These are phyloP conservation scores for Zeuzera pyrina DNA, from an alignment of 2,888 invertebrate genomes.

Conservation along the genomic window DNA sequence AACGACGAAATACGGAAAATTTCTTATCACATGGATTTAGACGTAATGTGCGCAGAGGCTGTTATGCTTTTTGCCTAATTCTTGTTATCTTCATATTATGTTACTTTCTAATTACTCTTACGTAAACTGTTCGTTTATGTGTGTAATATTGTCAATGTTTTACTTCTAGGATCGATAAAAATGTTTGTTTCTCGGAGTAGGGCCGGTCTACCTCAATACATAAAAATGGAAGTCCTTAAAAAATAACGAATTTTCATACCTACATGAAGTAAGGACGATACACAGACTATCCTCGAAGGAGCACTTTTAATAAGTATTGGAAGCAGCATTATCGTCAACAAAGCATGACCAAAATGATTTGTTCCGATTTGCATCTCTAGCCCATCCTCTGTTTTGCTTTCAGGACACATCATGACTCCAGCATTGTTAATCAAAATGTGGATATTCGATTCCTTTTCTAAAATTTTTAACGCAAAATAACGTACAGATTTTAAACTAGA, in stretches of 20 bases:
- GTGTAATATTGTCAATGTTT: too few species aligned
- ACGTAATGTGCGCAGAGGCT: too few species aligned
- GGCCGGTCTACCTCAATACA: too few species aligned
- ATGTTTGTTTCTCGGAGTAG: too few species aligned
- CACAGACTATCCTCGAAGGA: slow-evolving; percentile 77
- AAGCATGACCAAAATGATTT: slow-evolving; percentile 80
- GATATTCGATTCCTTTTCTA: slow-evolving; percentile 71
- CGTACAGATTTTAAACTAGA: slow-evolving; percentile 74
- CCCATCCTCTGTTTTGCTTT: slow-evolving; percentile 77
- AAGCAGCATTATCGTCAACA: slow-evolving; percentile 75
- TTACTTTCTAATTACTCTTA: too few species aligned
- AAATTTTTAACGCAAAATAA: slow-evolving; percentile 69
- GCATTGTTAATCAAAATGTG: slow-evolving; percentile 81
- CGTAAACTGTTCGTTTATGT: too few species aligned
- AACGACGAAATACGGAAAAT: too few species aligned
- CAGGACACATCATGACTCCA: slow-evolving; percentile 81
- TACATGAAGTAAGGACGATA: slow-evolving; percentile 72
- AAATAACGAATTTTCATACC: slow-evolving; percentile 29
- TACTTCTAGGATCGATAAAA: too few species aligned
- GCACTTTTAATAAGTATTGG: slow-evolving; percentile 74
- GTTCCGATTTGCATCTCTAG: slow-evolving; percentile 80
- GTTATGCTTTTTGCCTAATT: too few species aligned
- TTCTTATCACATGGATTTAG: too few species aligned
- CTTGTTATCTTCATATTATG: too few species aligned
- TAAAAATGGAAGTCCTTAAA: background rate